Evolutionary conservation across 1,140 invertebrate genomes (phyloP).

Genomic region (Aphis gossypii): DNA sequence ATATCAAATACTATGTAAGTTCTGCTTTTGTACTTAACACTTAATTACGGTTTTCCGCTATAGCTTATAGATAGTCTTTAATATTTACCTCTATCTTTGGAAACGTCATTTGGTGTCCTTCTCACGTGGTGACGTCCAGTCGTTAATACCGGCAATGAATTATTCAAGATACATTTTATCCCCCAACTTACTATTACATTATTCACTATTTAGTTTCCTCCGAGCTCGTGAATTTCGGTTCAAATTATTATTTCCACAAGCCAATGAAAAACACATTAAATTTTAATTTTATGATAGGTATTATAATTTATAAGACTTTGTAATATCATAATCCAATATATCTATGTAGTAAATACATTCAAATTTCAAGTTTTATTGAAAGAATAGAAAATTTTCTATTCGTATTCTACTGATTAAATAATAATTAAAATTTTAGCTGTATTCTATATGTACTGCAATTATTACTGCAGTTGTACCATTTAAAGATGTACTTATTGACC

Average conservation of each 20-base stretch:
- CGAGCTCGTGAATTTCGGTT: neutral
- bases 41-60: neutral
- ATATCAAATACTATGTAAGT: neutral
- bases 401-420: neutral
- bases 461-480: neutral
- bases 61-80: neutral
- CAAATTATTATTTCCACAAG: constrained; percentile 1
- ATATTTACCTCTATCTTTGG: neutral
- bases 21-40: neutral
- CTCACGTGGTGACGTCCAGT: constrained; percentile 25
- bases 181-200: neutral
- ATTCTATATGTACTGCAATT: neutral
- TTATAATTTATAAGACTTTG: neutral
- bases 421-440: neutral
- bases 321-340: neutral
- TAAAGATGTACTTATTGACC: neutral
- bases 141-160: constrained; percentile 13
- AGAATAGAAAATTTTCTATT: neutral
- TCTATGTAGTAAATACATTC: neutral
- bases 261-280: neutral
- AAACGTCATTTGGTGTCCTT: neutral
- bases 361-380: neutral
- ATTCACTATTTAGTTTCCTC: neutral
- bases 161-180: constrained; percentile 33
- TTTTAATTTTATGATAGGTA: neutral